Evolutionary conservation across 1,140 invertebrate genomes (phyloP), one percentile per base, ranked within the genome.

Genomic region (Zaprionus ghesquierei): DNA sequence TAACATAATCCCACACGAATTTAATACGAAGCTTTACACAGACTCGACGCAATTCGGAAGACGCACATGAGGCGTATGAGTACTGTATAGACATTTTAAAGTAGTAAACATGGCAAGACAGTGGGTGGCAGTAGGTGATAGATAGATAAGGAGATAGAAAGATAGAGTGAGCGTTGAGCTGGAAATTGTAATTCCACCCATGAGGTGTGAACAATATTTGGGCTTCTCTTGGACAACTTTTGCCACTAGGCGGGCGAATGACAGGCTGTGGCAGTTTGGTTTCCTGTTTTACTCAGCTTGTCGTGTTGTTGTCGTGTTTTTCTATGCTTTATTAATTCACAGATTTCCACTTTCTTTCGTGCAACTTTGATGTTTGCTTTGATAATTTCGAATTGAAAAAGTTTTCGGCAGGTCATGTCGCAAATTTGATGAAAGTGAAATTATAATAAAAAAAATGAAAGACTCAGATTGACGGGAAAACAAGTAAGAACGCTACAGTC

Each of bases 351-450:
- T 75, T 74, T 49, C 69, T 64, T 41, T 44, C n/a, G 22, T 61
- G 41, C 38, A 54, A 78, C 78, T 86, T 86, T 87, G 78, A 87
- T 87, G 71, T 87, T 87, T 81, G 64, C 79, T 81, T 86, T 86
- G 82, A 87, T 86, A 87, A 87, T 87, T 79, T 86, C 87, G 64
- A 75, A 81, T 87, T 86, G 78, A 86, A 86, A 86, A 86, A 86
- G 75, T 87, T 86, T 86, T 27, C 13, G 44, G n/a, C 51, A 13
- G 51, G 65, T 59, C 59, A 68, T 58, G 81, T 66, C n/a, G 54
- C n/a, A 33, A 50, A 27, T 53, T 59, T 72, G 69, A 66, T 59
- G 46, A 56, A 46, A 75, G 33, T 25, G 49, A 72, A 69, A 72
- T 72, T 54, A 15, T 51, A 15, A 25, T 15, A 59, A 49, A 66